Conservation (phyloP, 2,113 vertebrate species). For the Tenrec ecaudatus region DNA sequence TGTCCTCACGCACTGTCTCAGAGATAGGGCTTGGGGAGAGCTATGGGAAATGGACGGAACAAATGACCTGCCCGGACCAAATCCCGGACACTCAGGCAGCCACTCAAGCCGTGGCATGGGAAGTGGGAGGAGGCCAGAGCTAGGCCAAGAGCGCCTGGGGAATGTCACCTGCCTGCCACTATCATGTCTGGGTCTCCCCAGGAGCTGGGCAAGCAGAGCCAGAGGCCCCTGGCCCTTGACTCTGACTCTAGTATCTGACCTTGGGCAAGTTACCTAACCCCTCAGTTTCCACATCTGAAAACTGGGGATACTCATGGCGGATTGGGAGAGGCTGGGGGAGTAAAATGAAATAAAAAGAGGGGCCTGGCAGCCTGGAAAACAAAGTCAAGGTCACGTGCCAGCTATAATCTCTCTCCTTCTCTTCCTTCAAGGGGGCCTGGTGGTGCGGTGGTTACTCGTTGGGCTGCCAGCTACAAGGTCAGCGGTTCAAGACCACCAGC, state of each 20-base stretch:
- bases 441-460: no score
- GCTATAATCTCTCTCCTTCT: no score
- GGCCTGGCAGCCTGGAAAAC: not conserved
- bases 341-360: not conserved
- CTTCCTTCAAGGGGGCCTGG: no score
- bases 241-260: not conserved
- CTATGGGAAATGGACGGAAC: no score
- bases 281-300: not conserved
- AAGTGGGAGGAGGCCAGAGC: not conserved
- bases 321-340: not conserved
- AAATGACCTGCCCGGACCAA: not conserved
- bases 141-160: not conserved
- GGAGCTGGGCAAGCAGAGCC: not conserved
- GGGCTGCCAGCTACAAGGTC: no score
- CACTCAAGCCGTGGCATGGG: not conserved
- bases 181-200: not conserved
- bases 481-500: no score
- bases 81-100: not conserved
- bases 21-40: not conserved
- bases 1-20: accelerated
- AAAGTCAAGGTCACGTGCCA: not conserved
- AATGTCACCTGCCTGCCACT: not conserved
- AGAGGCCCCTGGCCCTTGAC: not conserved
- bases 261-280: not conserved
- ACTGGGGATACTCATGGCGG: not conserved